Evolutionary conservation across 2,113 vertebrate genomes (phyloP).

Genomic region (Anser cygnoides): DNA sequence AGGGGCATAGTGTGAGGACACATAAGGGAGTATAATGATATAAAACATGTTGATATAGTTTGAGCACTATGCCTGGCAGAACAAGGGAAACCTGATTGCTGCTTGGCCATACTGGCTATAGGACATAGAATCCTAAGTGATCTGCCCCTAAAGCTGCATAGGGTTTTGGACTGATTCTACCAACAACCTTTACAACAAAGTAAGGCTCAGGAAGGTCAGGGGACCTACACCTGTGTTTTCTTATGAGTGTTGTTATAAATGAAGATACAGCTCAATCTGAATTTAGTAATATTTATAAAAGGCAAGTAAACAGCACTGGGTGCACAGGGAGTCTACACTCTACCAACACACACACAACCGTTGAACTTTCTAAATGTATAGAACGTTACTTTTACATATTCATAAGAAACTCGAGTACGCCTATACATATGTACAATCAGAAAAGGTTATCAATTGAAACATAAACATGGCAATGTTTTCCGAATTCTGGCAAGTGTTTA

Average conservation of each 20-base stretch:
- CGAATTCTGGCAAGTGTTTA: no score
- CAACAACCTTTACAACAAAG: not conserved
- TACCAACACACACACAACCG: no score
- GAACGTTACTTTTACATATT: no score
- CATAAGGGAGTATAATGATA: not conserved
- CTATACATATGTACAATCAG: no score
- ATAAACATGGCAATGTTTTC: no score
- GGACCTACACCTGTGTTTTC: not conserved
- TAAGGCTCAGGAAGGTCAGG: not conserved
- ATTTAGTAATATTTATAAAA: no score
- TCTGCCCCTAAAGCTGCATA: not conserved
- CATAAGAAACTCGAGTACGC: no score
- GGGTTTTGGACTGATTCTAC: not conserved
- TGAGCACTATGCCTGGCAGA: not conserved
- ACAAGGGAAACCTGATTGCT: not conserved
- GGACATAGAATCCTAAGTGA: not conserved
- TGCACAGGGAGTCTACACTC: no score
- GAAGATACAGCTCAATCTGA: no score
- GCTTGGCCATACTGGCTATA: not conserved
- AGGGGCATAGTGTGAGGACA: not conserved
- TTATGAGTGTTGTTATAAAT: not conserved
- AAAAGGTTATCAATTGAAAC: no score
- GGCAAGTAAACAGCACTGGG: no score
- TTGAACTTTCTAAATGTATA: no score
- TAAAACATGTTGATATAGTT: not conserved